These are phyloP conservation scores for Cyrtorhinus lividipennis DNA, from an alignment of 1,140 invertebrate species.

Conservation along the genomic window DNA sequence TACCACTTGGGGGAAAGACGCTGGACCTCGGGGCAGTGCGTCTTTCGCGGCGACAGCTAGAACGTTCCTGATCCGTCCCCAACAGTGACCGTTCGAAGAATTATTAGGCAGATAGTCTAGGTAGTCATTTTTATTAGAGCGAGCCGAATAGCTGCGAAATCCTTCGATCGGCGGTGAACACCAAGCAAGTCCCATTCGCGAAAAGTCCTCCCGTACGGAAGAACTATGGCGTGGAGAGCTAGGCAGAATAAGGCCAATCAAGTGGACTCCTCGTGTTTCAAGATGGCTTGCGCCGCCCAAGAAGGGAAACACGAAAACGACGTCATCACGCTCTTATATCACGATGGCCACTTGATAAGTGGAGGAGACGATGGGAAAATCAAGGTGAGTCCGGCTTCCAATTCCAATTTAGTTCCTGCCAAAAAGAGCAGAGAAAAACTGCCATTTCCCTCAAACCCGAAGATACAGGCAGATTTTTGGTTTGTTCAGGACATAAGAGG, in stretches of 20 bases:
- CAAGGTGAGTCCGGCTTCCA: constrained; percentile 33
- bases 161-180: neutral
- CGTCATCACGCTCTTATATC: constrained; percentile 29
- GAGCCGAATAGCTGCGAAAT: no score
- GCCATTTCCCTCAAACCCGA: no score
- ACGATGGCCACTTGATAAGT: constrained; percentile 31
- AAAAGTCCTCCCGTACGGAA: no score
- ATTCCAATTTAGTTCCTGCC: neutral
- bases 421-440: neutral
- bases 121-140: no score
- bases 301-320: constrained; percentile 32
- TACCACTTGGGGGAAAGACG: constrained; percentile 4
- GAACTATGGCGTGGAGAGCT: constrained; percentile 2
- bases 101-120: no score
- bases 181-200: no score
- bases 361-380: constrained; percentile 36
- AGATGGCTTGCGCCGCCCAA: constrained; percentile 25
- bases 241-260: neutral
- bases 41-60: constrained; percentile 11
- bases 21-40: constrained; percentile 9
- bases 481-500: no score
- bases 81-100: neutral
- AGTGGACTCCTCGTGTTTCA: constrained; percentile 12
- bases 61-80: neutral
- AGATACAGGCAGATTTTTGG: no score